Evolutionary conservation across 2,113 vertebrate genomes (phyloP), one percentile per base, ranked within the genome.

Genomic region (Tychaedon coryphoeus): DNA sequence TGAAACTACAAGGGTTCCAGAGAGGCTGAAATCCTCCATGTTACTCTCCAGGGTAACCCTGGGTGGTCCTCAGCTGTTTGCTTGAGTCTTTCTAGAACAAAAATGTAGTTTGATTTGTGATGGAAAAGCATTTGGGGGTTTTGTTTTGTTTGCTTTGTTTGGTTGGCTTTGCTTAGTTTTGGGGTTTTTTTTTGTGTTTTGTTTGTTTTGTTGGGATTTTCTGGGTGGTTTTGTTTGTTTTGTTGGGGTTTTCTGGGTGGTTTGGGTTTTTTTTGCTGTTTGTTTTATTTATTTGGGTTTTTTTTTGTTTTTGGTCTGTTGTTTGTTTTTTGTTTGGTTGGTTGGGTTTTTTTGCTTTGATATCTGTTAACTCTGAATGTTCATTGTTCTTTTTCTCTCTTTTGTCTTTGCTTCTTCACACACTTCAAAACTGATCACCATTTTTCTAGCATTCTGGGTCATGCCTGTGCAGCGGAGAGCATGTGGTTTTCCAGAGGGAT

Each of bases 391-490:
- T 60, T 66, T 72, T 48, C 25, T 70, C 34, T 36, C 5, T 23
- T 79, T 74, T 5, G 4, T 64, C 36, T 75, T 74, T 54, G 22
- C 28, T 77, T 80, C 19, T 75, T 82, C 40, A 38, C 26, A 43
- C 14, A n/a, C 18, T 45, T 50, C 22, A 38, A 26, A 82, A 28
- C n/a, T 72, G 29, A 48, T 82, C 22, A 64, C 26, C 5, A 23
- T 2, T 76, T 82, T 85, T 86, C 38, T 28, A 12, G 57, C 47
- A 36, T 47, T 90, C 33, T 58, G 54, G 48, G 38, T 66, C 33
- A 34, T 1, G 2, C 0, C 0, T 51, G 43, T 34, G 43, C 23
- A 40, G 31, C 16, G 51, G 43, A 54, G 51, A 85, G 14, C 33
- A 18, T 42, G 33, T 1, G 5, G 26, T 58, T 90, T 92, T 74